A percentile compares a stretch with the other conserved stretches of the same genome.
These are phyloP conservation scores for Onychomys arenicola DNA, from an alignment of 2,797 vertebrate genomes.

Conservation along the genomic window DNA sequence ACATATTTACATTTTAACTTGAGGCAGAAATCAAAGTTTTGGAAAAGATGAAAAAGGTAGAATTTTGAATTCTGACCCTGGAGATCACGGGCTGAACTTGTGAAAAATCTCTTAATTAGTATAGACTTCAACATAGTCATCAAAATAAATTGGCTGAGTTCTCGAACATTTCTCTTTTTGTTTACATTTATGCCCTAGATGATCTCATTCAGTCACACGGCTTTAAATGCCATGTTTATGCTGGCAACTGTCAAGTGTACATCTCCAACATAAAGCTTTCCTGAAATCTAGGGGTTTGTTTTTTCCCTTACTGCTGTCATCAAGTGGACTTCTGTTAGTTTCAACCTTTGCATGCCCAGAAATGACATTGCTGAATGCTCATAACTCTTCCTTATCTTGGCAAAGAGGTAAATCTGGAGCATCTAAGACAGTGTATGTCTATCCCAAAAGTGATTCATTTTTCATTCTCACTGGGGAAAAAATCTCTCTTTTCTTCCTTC, in stretches of 20 bases:
- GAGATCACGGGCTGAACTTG: constrained; percentile 41
- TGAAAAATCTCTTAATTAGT: constrained; percentile 70
- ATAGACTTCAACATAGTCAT: constrained; percentile 36
- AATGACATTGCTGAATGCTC: not conserved
- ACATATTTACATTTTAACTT: constrained; percentile 47
- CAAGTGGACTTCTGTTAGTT: not conserved
- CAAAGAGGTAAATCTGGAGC: not conserved
- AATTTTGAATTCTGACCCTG: constrained; percentile 56
- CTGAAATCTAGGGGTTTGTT: not conserved
- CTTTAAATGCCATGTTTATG: constrained; percentile 45
- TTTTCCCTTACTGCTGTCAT: not conserved
- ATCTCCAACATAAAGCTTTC: not conserved
- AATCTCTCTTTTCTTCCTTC: not conserved
- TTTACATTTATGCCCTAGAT: constrained; percentile 58
- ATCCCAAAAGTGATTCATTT: not conserved
- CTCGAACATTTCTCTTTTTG: constrained; percentile 39
- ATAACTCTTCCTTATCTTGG: not conserved
- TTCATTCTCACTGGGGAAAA: not conserved
- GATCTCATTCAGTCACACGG: constrained; percentile 16
- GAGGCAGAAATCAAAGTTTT: not conserved
- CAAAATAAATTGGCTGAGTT: constrained; percentile 61
- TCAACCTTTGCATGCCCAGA: not conserved
- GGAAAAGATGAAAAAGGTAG: constrained; percentile 53
- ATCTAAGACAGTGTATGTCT: not conserved
- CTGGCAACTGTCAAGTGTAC: not conserved